phyloP scores from a whole-genome alignment of 2,888 invertebrate genomes.

The Corbicula japonica region DNA sequence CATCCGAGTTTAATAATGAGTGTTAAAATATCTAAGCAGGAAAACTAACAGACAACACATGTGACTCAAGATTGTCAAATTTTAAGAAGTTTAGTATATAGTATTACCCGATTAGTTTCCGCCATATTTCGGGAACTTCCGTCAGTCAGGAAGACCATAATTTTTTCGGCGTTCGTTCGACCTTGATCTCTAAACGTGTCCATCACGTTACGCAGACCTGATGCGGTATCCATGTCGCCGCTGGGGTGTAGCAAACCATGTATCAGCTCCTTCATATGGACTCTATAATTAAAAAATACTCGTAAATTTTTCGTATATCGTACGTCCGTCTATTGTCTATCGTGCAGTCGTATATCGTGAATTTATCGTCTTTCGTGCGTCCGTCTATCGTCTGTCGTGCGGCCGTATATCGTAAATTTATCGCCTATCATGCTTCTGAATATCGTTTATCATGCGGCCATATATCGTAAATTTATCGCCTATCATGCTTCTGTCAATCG shows the following conservation, averaged over 20 bases:
- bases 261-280: slow-evolving; percentile 52
- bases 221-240: slow-evolving; percentile 63
- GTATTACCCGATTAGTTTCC: slow-evolving; percentile 58
- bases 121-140: slow-evolving; percentile 60
- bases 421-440: too few species aligned
- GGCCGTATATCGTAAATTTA: too few species aligned
- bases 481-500: too few species aligned
- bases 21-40: neutral
- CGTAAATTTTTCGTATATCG: neutral
- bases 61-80: neutral
- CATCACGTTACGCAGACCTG: slow-evolving; percentile 67
- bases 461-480: too few species aligned
- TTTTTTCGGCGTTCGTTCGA: slow-evolving; percentile 61
- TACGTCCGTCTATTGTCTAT: too few species aligned
- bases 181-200: slow-evolving; percentile 68
- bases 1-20: too few species aligned
- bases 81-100: neutral
- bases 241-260: slow-evolving; percentile 65
- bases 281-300: slow-evolving; percentile 22
- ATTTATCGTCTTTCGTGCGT: too few species aligned
- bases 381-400: too few species aligned
- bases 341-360: too few species aligned
- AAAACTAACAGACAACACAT: neutral
- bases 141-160: slow-evolving; percentile 71
- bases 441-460: too few species aligned